phyloP scores from a whole-genome alignment of 2,888 invertebrate genomes.

The Chrysina gloriosa region DNA sequence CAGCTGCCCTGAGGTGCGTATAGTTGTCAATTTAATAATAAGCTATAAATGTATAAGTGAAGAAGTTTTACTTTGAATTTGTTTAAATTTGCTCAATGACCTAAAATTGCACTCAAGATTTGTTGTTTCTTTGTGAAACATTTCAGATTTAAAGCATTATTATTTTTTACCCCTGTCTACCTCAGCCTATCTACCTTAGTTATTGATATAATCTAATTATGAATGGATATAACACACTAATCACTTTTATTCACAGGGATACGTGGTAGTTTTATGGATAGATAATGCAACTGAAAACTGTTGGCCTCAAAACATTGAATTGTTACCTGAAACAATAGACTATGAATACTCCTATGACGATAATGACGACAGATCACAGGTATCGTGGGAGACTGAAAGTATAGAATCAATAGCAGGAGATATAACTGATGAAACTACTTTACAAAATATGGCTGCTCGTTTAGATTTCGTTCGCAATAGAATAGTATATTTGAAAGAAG shows the following conservation, averaged over 20 bases:
- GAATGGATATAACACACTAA: too few species aligned
- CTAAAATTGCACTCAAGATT: too few species aligned
- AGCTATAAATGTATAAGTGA: neutral
- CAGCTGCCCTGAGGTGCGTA: slow-evolving; percentile 78
- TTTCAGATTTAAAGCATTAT: too few species aligned
- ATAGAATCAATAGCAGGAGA: slow-evolving; percentile 71
- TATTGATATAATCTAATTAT: too few species aligned
- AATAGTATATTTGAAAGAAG: slow-evolving; percentile 74
- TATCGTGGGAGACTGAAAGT: slow-evolving; percentile 87
- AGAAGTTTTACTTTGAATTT: too few species aligned
- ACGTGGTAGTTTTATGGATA: slow-evolving; percentile 94
- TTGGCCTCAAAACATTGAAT: slow-evolving; percentile 85
- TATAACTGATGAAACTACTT: slow-evolving; percentile 62
- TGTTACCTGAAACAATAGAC: slow-evolving; percentile 80
- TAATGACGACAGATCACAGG: slow-evolving; percentile 64
- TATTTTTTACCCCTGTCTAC: too few species aligned
- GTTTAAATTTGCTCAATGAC: neutral
- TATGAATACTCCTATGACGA: slow-evolving; percentile 79
- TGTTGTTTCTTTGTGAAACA: too few species aligned
- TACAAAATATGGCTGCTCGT: slow-evolving; percentile 77
- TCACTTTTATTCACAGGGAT: slow-evolving; percentile 65
- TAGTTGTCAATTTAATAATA: neutral
- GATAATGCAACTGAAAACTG: slow-evolving; percentile 87
- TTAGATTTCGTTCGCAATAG: slow-evolving; percentile 61
- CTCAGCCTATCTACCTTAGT: too few species aligned